Evolutionary conservation across 2,888 invertebrate genomes (phyloP).

Genomic region (Xanthorhoe spadicearia): DNA sequence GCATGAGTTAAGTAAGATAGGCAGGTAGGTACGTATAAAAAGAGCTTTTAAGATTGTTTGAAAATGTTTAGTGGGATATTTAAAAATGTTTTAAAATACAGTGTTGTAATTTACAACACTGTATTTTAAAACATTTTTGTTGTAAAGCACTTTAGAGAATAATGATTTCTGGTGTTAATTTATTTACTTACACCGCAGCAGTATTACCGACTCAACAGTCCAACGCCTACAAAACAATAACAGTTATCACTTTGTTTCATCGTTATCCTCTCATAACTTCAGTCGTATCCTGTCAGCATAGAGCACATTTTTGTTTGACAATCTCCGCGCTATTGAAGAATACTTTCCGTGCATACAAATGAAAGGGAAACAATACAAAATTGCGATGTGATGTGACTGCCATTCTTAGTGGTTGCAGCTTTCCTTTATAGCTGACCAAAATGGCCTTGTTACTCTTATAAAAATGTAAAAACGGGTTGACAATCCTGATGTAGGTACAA

Average conservation of each 20-base stretch:
- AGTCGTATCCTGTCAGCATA: slow-evolving; percentile 9
- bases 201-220: not conserved
- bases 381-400: slow-evolving; percentile 52
- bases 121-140: no score
- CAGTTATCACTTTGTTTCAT: not conserved
- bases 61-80: no score
- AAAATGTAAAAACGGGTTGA: not conserved
- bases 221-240: not conserved
- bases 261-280: slow-evolving; percentile 1
- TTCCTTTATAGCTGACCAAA: slow-evolving; percentile 47
- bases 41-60: no score
- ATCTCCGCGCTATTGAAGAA: slow-evolving; percentile 42
- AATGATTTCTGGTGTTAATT: no score
- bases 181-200: not conserved
- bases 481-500: not conserved
- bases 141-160: no score
- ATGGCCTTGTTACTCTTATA: slow-evolving; percentile 9
- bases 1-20: no score
- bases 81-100: no score
- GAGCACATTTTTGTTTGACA: slow-evolving; percentile 18
- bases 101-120: no score
- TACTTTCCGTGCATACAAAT: slow-evolving; percentile 64
- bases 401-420: slow-evolving; percentile 45
- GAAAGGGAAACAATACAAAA: slow-evolving; percentile 53
- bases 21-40: no score